These are phyloP conservation scores for Emydoidea blandingii DNA, from an alignment of 2,797 vertebrate species.

Conservation along the genomic window DNA sequence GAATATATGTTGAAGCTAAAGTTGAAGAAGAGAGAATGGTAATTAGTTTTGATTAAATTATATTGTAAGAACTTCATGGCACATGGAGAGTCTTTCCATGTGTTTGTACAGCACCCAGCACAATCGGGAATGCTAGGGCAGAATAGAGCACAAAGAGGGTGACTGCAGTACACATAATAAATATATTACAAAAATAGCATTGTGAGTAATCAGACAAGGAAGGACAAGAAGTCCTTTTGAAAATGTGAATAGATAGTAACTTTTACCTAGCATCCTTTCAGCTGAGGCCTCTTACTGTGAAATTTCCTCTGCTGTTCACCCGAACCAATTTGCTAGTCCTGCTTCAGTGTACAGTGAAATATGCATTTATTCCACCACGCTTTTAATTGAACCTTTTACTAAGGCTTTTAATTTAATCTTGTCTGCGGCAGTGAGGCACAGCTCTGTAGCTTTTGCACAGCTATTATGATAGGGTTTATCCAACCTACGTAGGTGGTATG, in stretches of 20 bases:
- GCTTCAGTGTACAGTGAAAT: background rate
- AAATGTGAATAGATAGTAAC: too few species aligned
- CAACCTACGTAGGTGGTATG: background rate
- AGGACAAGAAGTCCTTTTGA: too few species aligned
- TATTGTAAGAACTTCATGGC: background rate
- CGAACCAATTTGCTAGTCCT: background rate
- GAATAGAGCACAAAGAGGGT: background rate
- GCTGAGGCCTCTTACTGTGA: background rate
- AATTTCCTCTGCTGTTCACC: background rate
- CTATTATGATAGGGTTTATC: background rate
- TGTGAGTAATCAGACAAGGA: too few species aligned
- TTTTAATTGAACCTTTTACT: background rate
- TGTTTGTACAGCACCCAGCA: background rate
- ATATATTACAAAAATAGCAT: background rate
- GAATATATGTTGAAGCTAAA: background rate
- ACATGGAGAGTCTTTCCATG: background rate
- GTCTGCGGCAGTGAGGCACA: background rate
- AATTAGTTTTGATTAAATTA: background rate
- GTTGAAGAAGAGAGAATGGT: background rate
- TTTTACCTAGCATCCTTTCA: background rate
- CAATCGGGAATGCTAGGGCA: background rate
- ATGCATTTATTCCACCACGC: background rate
- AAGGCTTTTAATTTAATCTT: background rate
- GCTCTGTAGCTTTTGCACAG: background rate
- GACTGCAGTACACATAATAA: background rate